Conservation (phyloP, 2,797 vertebrate genomes). For the Amblyopsis hoosieri region DNA sequence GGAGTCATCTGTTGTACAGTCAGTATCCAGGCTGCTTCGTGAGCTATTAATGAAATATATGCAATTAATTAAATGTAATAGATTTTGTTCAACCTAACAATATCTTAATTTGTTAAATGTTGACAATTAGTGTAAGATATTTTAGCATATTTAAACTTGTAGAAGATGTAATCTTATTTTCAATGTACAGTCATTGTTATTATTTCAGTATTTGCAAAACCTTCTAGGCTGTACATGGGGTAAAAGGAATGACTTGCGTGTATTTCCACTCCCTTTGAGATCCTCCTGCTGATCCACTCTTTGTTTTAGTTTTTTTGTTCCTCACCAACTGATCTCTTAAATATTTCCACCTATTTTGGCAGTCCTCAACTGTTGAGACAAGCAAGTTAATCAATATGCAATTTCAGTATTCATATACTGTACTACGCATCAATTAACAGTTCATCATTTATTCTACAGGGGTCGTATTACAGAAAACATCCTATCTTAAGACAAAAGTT, state of each 20-base stretch:
- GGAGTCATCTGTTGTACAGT: background rate
- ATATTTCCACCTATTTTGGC: background rate
- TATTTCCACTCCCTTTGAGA: conserved; percentile 5
- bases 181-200: no score
- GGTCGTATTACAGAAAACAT: no score
- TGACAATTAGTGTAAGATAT: no score
- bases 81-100: no score
- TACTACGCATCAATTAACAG: background rate
- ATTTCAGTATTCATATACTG: background rate
- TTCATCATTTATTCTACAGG: background rate
- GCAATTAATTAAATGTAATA: no score
- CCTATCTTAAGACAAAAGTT: no score
- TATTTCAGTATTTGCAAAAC: conserved; percentile 1
- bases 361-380: background rate
- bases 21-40: background rate
- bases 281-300: background rate
- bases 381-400: background rate
- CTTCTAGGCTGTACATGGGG: background rate
- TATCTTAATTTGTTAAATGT: no score
- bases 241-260: background rate
- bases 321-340: background rate
- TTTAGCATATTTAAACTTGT: no score
- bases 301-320: background rate
- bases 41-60: no score
- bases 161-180: no score